phyloP scores from a whole-genome alignment of 2,113 vertebrate genomes.

The Theristicus caerulescens region DNA sequence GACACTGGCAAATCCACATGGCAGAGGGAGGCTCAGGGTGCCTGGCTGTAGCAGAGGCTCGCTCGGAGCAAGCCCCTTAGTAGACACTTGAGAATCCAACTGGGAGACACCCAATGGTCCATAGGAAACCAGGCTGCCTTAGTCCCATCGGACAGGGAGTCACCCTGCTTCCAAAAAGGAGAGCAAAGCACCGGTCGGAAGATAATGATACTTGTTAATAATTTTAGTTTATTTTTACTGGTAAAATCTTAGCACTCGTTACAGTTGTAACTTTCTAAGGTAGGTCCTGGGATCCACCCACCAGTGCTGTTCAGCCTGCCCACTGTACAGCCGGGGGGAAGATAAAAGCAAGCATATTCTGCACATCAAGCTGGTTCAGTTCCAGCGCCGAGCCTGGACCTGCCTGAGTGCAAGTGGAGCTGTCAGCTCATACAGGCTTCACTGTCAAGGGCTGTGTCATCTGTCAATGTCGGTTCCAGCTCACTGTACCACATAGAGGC shows the following conservation, averaged over 20 bases:
- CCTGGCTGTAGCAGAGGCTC: background rate
- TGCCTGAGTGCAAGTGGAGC: slow-evolving; percentile 92
- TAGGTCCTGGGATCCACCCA: slow-evolving; percentile 55
- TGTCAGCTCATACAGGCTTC: slow-evolving; percentile 91
- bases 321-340: slow-evolving; percentile 20
- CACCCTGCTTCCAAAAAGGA: background rate
- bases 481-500: slow-evolving; percentile 92
- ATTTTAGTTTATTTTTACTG: background rate
- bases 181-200: background rate
- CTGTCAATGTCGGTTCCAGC: slow-evolving; percentile 97
- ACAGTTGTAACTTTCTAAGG: background rate
- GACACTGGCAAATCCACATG: rapidly evolving
- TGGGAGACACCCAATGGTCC: background rate
- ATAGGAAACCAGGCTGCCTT: background rate
- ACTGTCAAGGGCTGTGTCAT: slow-evolving; percentile 90
- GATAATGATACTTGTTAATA: background rate
- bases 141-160: background rate
- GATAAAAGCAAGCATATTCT: slow-evolving; percentile 75
- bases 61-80: background rate
- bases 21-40: background rate
- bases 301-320: slow-evolving; percentile 58
- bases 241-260: background rate
- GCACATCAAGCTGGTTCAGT: slow-evolving; percentile 80
- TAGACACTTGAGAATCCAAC: background rate
- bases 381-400: slow-evolving; percentile 72